phyloP scores from a whole-genome alignment of 2,888 invertebrate genomes.

The Anaspis maculata region DNA sequence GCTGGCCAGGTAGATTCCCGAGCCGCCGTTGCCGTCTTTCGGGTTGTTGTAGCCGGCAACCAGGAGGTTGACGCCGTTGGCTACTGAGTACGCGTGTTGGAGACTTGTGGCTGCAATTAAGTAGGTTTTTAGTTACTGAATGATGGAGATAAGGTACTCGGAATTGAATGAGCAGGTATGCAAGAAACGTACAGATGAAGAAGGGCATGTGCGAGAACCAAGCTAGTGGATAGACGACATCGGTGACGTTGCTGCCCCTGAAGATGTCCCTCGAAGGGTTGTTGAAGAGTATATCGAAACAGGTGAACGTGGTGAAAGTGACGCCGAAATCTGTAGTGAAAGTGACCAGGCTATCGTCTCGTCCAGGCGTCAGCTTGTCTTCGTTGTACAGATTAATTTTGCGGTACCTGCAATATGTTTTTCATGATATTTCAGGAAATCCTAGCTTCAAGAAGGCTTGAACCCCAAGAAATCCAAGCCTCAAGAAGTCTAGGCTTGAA shows the following conservation, averaged over 20 bases:
- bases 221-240: conserved; percentile 21
- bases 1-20: conserved; percentile 21
- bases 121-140: not conserved
- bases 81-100: conserved; percentile 23
- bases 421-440: no score
- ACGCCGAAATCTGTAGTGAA: conserved; percentile 24
- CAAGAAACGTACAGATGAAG: no score
- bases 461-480: no score
- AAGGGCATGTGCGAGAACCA: conserved; percentile 16
- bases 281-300: conserved; percentile 20
- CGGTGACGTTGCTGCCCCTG: conserved; percentile 16
- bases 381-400: conserved; percentile 25
- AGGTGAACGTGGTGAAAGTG: conserved; percentile 23
- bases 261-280: conserved; percentile 22
- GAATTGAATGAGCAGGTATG: no score
- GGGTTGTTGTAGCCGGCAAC: conserved; percentile 23
- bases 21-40: conserved; percentile 20
- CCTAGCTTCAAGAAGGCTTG: no score
- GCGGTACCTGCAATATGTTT: conserved; percentile 25
- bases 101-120: conserved; percentile 19
- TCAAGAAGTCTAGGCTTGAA: no score
- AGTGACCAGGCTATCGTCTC: conserved; percentile 14
- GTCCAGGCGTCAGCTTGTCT: conserved; percentile 18
- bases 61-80: conserved; percentile 24
- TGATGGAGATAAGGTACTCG: no score